A percentile compares a stretch with the other conserved stretches of the same genome.
phyloP scores from a whole-genome alignment of 2,888 invertebrate species.

The Didymodactylos carnosus region DNA sequence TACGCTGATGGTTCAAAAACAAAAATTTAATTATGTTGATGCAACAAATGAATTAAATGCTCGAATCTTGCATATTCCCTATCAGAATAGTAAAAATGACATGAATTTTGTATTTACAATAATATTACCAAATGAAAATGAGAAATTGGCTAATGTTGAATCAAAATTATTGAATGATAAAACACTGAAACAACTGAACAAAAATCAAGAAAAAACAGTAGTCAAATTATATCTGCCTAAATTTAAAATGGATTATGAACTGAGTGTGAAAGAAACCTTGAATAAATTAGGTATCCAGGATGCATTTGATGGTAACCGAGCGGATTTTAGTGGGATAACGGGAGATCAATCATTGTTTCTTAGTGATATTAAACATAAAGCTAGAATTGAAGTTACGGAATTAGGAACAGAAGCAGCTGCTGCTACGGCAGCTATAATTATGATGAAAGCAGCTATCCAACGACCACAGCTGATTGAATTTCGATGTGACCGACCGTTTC shows the following conservation, averaged over 20 bases:
- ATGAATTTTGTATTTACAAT: background rate
- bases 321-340: conserved; percentile 24
- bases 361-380: too few relatives aligned
- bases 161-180: background rate
- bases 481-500: conserved; percentile 24
- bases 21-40: background rate
- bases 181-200: background rate
- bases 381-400: too few relatives aligned
- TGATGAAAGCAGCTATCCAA: conserved; percentile 4
- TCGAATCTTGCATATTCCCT: background rate
- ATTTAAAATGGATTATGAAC: conserved; percentile 6
- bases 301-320: conserved; percentile 14
- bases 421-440: conserved; percentile 20
- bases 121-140: background rate
- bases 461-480: conserved; percentile 16
- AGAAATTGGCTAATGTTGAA: background rate
- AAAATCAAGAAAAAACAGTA: background rate
- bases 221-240: conserved; percentile 1
- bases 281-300: background rate
- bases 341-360: too few relatives aligned
- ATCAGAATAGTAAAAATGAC: too few relatives aligned
- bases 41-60: background rate
- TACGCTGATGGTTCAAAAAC: background rate
- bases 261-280: conserved; percentile 1
- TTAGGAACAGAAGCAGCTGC: conserved; percentile 30